Base-by-base conservation (phyloP, 2,797 vertebrate genomes). In the Choloepus didactylus region DNA sequence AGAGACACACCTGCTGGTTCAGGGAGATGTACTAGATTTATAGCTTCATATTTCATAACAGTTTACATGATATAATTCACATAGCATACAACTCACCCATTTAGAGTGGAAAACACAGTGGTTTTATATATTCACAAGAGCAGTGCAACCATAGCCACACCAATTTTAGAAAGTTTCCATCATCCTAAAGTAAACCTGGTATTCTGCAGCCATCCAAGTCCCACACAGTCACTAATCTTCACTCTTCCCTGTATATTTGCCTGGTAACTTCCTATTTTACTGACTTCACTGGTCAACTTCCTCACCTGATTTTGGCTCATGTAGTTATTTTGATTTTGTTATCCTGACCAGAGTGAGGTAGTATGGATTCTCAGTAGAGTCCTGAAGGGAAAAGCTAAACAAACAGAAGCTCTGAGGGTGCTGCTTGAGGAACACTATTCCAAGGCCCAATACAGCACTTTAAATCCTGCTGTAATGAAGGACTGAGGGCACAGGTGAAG, bases 261-360 rank as follows among this genome's bases (percentile, higher is more conserved):
- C 31, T 31, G 41, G 4, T 62, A 83, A 23, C 9, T 10, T 10
- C 46, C 10, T 6, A 6, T 49, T 49, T 49, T 35, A 35, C 35
- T 35, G 35, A 35, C 35, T 35, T 35, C 35, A 35, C 35, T 2
- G 10, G 46, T 49, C 6, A 49, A 6, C 46, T 49, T 10, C 0
- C 10, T 49, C 35, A 64, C 89, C 59, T 1, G 0, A 12, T 59
- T 81, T 49, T 72, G 79, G 29, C 85, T 94, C 41, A 14, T 19
- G 10, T 31, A 70, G 56, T 14, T 93, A 7, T 8, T n/a, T 60
- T 56, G 77, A 83, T 27, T 1, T 60, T 35, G 15, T 41, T 59
- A 72, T 51, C 51, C 44, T 94, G 8, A 62, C 94, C 97, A 97
- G 93, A 93, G 86, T 96, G 97, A 97, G 97, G 97, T 96, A 96